These are phyloP conservation scores for Strigamia crassipes DNA, from an alignment of 2,888 invertebrate species.

Conservation along the genomic window DNA sequence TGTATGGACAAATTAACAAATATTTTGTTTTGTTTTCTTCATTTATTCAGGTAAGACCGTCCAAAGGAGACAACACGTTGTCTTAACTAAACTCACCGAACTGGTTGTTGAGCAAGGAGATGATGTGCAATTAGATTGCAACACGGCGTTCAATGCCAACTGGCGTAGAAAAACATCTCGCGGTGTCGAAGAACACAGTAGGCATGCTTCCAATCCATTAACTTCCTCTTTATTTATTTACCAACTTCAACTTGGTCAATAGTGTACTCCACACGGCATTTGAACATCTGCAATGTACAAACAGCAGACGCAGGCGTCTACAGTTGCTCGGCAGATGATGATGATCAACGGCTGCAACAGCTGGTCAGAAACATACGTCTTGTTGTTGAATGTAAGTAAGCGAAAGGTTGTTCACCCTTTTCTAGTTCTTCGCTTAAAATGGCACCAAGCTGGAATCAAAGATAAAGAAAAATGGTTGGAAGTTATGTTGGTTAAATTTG, in stretches of 20 bases:
- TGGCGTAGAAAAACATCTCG: background rate
- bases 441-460: too few species aligned
- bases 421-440: too few species aligned
- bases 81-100: background rate
- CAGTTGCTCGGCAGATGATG: constrained; percentile 47
- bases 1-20: too few species aligned
- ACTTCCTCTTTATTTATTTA: background rate
- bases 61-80: background rate
- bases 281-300: constrained; percentile 48
- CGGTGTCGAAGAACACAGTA: background rate
- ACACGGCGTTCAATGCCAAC: background rate
- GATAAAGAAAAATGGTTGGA: too few species aligned
- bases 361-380: constrained; percentile 16
- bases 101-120: background rate
- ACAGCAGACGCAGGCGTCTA: constrained; percentile 46
- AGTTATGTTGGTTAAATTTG: too few species aligned
- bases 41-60: background rate
- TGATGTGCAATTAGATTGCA: constrained; percentile 7
- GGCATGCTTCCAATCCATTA: background rate
- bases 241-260: background rate
- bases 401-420: background rate
- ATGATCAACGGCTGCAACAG: constrained; percentile 43
- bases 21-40: background rate
- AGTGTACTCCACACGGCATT: constrained; percentile 45
- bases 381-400: constrained; percentile 46